Evolutionary conservation across 2,888 invertebrate species (phyloP), one percentile per base, ranked within the genome.

Genomic region (Drosophila neonasuta): DNA sequence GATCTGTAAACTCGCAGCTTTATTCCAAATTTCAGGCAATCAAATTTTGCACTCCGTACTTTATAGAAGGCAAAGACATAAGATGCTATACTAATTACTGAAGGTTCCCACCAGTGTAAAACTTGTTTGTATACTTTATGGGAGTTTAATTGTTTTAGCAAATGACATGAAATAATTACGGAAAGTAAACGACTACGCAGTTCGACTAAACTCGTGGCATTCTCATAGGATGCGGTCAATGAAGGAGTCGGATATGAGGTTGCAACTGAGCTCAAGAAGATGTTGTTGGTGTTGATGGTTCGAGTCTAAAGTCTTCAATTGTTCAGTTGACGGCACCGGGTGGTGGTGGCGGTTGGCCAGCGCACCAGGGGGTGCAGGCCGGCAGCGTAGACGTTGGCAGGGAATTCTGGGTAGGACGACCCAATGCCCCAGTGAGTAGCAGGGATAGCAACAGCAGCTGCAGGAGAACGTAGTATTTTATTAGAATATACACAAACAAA

Each of bases 281-380:
- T 30, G 29, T 30, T 42, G 11, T 15, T 41, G 52, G n/a, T 13
- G 32, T 13, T 13, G 32, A 44, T 44, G 34, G 20, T 24, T 5
- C 6, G 2, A 32, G 57, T 49, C 17, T 34, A 41, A 39, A 30
- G 55, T 48, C 20, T 52, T 34, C 29, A 29, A 39, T 20, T 30
- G 55, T 30, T 50, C 59, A 84, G 74, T 80, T 77, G 11, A 65
- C 15, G 3, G 64, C 49, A 13, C 84, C 79, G 6, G 80, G 79
- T 0, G 79, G 79, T 30, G 73, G 73, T 20, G 77, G 52, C 0
- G 66, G 80, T 8, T 79, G 78, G 7, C 77, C 72, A 9, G 80
- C 80, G 15, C 80, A 82, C 80, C 83, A 83, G 0, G 84, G 80
- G 9, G 68, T 36, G 41, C 80, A 83, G n/a, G 74, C 51, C 2